These are phyloP conservation scores for Euthynnus affinis DNA, from an alignment of 2,797 vertebrate species.

Conservation along the genomic window DNA sequence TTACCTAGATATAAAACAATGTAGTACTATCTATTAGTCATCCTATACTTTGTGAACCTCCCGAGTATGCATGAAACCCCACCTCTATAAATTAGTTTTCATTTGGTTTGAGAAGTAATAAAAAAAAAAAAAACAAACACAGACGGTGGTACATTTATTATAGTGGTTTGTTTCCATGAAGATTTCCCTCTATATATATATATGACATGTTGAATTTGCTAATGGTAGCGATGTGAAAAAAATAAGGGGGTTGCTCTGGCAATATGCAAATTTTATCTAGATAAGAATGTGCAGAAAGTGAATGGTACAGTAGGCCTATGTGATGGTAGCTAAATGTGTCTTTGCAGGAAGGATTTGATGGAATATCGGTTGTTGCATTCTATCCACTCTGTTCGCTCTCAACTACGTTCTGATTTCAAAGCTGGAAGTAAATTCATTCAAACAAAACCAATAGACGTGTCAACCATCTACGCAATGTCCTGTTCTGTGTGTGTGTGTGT, in stretches of 20 bases:
- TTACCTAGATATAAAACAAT: slow-evolving; percentile 68
- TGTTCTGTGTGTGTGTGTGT: slow-evolving; percentile 18
- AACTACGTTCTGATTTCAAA: slow-evolving; percentile 82
- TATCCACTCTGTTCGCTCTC: slow-evolving; percentile 82
- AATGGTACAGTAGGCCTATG: slow-evolving; percentile 50
- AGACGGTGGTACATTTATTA: slow-evolving; percentile 81
- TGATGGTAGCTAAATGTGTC: slow-evolving; percentile 84
- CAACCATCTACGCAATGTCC: slow-evolving; percentile 36
- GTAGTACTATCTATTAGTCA: slow-evolving; percentile 75
- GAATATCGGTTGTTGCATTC: slow-evolving; percentile 77
- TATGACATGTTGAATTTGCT: slow-evolving; percentile 79
- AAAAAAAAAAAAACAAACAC: slow-evolving; percentile 39
- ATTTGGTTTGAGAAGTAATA: slow-evolving; percentile 65
- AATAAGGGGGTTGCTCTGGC: slow-evolving; percentile 79
- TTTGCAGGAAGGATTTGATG: slow-evolving; percentile 84
- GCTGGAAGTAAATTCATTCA: slow-evolving; percentile 83
- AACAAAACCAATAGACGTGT: slow-evolving; percentile 76
- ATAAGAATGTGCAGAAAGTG: slow-evolving; percentile 70
- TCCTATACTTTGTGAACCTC: slow-evolving; percentile 78
- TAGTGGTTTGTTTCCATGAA: slow-evolving; percentile 81
- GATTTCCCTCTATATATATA: slow-evolving; percentile 62
- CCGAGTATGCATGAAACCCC: slow-evolving; percentile 79
- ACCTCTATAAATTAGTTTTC: slow-evolving; percentile 67
- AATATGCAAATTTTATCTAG: slow-evolving; percentile 75
- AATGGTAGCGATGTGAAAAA: slow-evolving; percentile 83